Evolutionary conservation across 2,113 vertebrate species (phyloP), one percentile per base, ranked within the genome.

Genomic region (Cottus gobio): DNA sequence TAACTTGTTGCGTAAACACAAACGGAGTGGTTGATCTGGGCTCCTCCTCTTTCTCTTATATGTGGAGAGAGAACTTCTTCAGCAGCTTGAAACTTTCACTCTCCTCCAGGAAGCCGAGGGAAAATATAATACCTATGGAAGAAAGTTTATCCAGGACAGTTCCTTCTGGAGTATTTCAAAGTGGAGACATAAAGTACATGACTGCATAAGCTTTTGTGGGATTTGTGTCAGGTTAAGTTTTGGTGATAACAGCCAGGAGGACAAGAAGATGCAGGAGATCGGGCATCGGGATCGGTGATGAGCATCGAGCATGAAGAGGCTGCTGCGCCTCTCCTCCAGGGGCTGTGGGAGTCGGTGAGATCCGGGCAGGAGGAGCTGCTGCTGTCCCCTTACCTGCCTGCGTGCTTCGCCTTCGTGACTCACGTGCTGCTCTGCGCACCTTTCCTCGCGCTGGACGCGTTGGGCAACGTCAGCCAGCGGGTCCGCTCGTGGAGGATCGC

Each of bases 381-480:
- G 22, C 15, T 37, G 12, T 94, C 93, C 1, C 90, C 82, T 0
- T 67, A 85, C 75, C 77, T 94, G 63, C 81, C 89, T 0, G 91
- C 91, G 24, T 61, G 36, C 36, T 75, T 66, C 62, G 94, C 89
- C 5, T 85, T 96, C 64, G 6, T 89, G 5, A 75, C 48, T 8
- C 94, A 96, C 73, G 37, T 95, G 0, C 9, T 91, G 3, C n/a
- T 94, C 16, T 92, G 94, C 77, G 30, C 75, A 11, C 93, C 93
- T 0, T 95, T 94, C 90, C 39, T 95, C 5, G 34, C 34, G 4
- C 82, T 95, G 60, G 95, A 95, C 64, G 36, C 62, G 6, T 69
- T 95, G 42, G 86, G 73, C 1, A 30, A 36, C 39, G 75, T 90
- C 22, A 77, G 74, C 18, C 58, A 3, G 2, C 83, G 63, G 26